Conservation (phyloP, 2,888 invertebrate species). For the Ethmia dodecea region DNA sequence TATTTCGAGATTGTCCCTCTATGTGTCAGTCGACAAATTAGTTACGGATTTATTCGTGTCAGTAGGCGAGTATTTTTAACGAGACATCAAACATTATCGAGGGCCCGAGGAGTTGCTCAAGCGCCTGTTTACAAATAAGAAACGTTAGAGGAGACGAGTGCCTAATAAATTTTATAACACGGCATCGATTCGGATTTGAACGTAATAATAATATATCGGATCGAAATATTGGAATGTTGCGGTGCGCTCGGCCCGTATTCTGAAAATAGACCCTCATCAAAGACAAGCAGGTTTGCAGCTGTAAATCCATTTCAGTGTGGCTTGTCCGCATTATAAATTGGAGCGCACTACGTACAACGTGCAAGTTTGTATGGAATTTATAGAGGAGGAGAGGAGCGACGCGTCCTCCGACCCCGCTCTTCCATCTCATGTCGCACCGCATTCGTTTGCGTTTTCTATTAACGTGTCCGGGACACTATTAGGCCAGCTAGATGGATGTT, state of each 20-base stretch:
- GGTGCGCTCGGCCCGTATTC: slow-evolving; percentile 66
- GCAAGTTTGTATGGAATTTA: slow-evolving; percentile 29
- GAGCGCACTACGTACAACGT: slow-evolving; percentile 36
- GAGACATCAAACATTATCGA: slow-evolving; percentile 74
- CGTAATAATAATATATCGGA: slow-evolving; percentile 75
- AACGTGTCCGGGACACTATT: slow-evolving; percentile 61
- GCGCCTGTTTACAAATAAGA: slow-evolving; percentile 73
- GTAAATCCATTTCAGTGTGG: slow-evolving; percentile 76
- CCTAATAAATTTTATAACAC: slow-evolving; percentile 76
- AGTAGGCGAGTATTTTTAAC: slow-evolving; percentile 72
- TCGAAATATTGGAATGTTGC: slow-evolving; percentile 73
- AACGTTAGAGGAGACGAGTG: slow-evolving; percentile 63
- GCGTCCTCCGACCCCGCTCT: slow-evolving; percentile 46
- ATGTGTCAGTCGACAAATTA: slow-evolving; percentile 71
- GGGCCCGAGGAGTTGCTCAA: slow-evolving; percentile 58
- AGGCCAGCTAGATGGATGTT: slow-evolving; percentile 55
- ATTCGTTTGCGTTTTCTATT: slow-evolving; percentile 68
- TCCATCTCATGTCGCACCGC: slow-evolving; percentile 49
- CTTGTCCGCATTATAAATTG: slow-evolving; percentile 75
- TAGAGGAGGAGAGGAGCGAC: slow-evolving; percentile 25
- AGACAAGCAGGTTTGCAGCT: slow-evolving; percentile 76
- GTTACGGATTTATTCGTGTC: slow-evolving; percentile 66
- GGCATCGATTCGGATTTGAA: slow-evolving; percentile 68
- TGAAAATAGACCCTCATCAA: slow-evolving; percentile 76
- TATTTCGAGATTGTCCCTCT: slow-evolving; percentile 57